A percentile compares a stretch with the other conserved stretches of the same genome.
Evolutionary conservation across 1,140 invertebrate genomes (phyloP).

Genomic region (Trichonephila clavipes): DNA sequence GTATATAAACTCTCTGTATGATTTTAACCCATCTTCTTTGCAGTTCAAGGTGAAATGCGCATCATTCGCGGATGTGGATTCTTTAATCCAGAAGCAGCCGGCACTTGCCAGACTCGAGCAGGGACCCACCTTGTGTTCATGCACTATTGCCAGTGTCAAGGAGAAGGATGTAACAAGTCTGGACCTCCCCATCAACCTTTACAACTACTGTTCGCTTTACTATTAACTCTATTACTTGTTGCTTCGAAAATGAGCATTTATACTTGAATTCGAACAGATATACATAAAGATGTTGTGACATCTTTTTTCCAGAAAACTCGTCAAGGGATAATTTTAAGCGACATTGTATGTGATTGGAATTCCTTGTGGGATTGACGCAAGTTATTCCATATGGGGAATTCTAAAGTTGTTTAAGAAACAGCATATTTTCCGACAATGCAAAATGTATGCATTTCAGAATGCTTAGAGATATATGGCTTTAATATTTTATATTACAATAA

Average conservation of each 20-base stretch:
- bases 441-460: too few relatives aligned
- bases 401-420: too few relatives aligned
- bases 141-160: conserved; percentile 76
- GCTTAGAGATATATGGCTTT: too few relatives aligned
- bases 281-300: too few relatives aligned
- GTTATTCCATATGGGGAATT: too few relatives aligned
- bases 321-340: too few relatives aligned
- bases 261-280: background rate
- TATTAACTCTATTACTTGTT: background rate
- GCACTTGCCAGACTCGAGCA: conserved; percentile 59
- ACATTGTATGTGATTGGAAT: too few relatives aligned
- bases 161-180: conserved; percentile 76
- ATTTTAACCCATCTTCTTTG: background rate
- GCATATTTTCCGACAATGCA: too few relatives aligned
- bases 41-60: conserved; percentile 71
- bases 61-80: conserved; percentile 77
- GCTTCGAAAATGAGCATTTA: background rate
- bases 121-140: conserved; percentile 76
- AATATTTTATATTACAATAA: too few relatives aligned
- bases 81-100: conserved; percentile 54
- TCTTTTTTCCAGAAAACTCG: too few relatives aligned
- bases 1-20: too few relatives aligned
- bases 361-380: too few relatives aligned
- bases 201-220: background rate
- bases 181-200: background rate